A percentile compares a stretch with the other conserved stretches of the same genome.
Evolutionary conservation across 1,140 invertebrate species (phyloP).

Genomic region (Drosophila paulistorum): DNA sequence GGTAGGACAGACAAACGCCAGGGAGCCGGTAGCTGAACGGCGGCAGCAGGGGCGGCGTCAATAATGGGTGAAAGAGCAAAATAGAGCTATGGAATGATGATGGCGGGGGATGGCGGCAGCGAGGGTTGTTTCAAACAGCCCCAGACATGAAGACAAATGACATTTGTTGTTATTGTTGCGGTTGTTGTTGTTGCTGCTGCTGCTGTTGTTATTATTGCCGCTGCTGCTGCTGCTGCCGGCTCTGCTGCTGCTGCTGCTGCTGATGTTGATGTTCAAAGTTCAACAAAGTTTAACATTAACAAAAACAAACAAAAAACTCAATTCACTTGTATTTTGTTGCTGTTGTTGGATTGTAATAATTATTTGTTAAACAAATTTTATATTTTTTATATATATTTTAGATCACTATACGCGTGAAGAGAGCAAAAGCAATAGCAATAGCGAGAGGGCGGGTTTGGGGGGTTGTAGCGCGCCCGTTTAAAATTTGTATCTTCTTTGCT

Average conservation of each 20-base stretch:
- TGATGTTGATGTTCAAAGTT: conserved; percentile 1
- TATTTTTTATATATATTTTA: conserved; percentile 28
- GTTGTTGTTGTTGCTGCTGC: conserved; percentile 11
- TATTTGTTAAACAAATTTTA: conserved; percentile 44
- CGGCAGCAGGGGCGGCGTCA: conserved; percentile 39
- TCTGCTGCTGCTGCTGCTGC: not conserved
- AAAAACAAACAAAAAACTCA: conserved; percentile 37
- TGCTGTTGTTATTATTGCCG: conserved; percentile 24
- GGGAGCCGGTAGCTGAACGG: not conserved
- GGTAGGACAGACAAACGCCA: not conserved
- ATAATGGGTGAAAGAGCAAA: conserved; percentile 21
- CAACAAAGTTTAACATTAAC: conserved; percentile 62
- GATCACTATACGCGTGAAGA: conserved; percentile 4
- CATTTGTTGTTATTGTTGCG: conserved; percentile 32
- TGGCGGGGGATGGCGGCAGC: not conserved
- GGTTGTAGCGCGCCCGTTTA: conserved; percentile 47
- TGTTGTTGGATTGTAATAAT: conserved; percentile 16
- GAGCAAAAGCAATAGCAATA: conserved; percentile 11
- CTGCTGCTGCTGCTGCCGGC: conserved; percentile 12
- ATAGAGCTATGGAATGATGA: not conserved
- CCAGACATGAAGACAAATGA: conserved; percentile 54
- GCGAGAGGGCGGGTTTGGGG: not conserved
- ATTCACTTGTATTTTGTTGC: conserved; percentile 48
- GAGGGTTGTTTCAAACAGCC: not conserved
- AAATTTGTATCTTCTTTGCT: conserved; percentile 39